These are phyloP conservation scores for Cryptocephalus moraei DNA, from an alignment of 2,888 invertebrate species.

Conservation along the genomic window DNA sequence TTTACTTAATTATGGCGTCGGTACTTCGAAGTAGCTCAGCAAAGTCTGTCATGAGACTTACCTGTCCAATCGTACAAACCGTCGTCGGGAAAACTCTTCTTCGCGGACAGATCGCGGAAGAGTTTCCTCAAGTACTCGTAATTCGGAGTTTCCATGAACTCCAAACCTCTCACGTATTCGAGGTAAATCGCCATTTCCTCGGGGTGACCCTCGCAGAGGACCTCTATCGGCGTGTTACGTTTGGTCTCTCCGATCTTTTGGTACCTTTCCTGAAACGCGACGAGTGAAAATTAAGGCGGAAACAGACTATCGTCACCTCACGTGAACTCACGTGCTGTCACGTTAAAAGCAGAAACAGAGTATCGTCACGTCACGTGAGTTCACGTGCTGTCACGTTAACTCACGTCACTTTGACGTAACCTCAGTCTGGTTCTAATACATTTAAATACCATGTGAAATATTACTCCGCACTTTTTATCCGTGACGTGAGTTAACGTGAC, in stretches of 20 bases:
- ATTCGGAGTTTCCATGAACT: slow-evolving; percentile 99
- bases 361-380: too few relatives aligned
- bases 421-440: too few relatives aligned
- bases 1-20: too few relatives aligned
- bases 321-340: too few relatives aligned
- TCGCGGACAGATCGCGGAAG: slow-evolving; percentile 85
- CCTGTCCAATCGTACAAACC: slow-evolving; percentile 92
- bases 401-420: too few relatives aligned
- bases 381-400: too few relatives aligned
- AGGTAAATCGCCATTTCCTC: slow-evolving; percentile 97
- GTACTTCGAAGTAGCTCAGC: too few relatives aligned
- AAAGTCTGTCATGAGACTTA: slow-evolving; percentile 6
- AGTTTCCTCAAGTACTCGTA: slow-evolving; percentile 95
- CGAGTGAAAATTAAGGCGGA: background rate
- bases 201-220: slow-evolving; percentile 71
- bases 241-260: slow-evolving; percentile 99
- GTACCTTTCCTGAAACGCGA: slow-evolving; percentile 87
- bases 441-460: too few relatives aligned
- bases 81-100: slow-evolving; percentile 77
- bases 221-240: slow-evolving; percentile 95
- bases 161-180: slow-evolving; percentile 88
- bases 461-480: too few relatives aligned
- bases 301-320: too few relatives aligned
- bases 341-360: too few relatives aligned
- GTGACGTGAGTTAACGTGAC: too few relatives aligned